Conservation (phyloP, 2,113 vertebrate genomes). For the Plestiodon gilberti region DNA sequence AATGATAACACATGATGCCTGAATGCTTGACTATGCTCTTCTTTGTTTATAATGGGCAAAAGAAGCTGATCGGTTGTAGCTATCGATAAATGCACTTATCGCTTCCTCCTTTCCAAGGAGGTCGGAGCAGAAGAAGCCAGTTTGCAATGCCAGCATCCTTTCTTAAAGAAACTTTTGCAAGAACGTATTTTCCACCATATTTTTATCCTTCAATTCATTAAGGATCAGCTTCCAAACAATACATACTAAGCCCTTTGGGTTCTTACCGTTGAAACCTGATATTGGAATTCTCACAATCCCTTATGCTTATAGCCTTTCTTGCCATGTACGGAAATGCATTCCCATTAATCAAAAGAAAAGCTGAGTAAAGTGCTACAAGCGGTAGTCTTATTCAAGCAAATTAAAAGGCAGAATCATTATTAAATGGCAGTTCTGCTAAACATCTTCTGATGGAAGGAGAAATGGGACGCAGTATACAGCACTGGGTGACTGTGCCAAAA, state of each 20-base stretch:
- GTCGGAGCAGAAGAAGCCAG: constrained; percentile 7
- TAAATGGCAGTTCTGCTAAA: constrained; percentile 73
- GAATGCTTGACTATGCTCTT: constrained; percentile 48
- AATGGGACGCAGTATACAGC: constrained; percentile 68
- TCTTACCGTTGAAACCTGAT: constrained; percentile 63
- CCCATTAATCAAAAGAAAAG: constrained; percentile 78
- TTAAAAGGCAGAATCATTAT: constrained; percentile 76
- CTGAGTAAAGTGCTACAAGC: constrained; percentile 74
- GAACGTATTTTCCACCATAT: constrained; percentile 53
- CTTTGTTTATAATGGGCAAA: constrained; percentile 43
- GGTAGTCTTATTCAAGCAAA: constrained; percentile 70
- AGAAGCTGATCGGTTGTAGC: constrained; percentile 55
- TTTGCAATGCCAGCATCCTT: constrained; percentile 44
- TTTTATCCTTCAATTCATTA: constrained; percentile 65
- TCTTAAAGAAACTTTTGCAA: constrained; percentile 42
- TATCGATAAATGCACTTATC: constrained; percentile 41
- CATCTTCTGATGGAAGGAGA: constrained; percentile 75
- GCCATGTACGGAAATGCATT: constrained; percentile 52
- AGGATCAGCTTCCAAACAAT: constrained; percentile 65
- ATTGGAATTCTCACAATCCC: constrained; percentile 67
- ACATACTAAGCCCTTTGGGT: constrained; percentile 45
- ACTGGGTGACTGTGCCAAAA: constrained; percentile 74
- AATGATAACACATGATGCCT: constrained; percentile 63
- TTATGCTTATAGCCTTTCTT: constrained; percentile 55
- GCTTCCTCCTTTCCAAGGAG: constrained; percentile 46